Conservation (phyloP, 1,140 invertebrate species). For the Bombus sibiricus region DNA sequence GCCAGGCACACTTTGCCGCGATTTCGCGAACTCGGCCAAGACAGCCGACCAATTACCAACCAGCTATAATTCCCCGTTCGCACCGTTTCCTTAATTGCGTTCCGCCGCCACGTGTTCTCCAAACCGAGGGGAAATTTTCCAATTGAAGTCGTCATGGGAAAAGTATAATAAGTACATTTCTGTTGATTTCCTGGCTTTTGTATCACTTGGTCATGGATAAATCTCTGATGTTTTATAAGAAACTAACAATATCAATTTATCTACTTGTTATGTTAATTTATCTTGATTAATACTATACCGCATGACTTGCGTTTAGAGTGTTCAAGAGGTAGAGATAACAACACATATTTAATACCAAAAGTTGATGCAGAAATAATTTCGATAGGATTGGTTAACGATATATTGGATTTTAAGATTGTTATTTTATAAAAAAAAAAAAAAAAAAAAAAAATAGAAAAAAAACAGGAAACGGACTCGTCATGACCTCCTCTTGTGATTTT, state of each 20-base stretch:
- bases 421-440: neutral
- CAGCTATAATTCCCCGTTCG: neutral
- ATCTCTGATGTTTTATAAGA: neutral
- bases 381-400: neutral
- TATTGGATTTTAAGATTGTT: neutral
- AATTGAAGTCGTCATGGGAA: neutral
- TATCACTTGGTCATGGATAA: no score
- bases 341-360: neutral
- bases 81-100: conserved; percentile 2
- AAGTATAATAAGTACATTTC: neutral
- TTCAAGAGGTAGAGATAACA: neutral
- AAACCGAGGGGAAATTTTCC: neutral
- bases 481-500: neutral
- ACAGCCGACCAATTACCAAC: neutral
- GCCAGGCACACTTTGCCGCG: neutral
- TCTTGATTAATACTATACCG: neutral
- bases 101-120: neutral
- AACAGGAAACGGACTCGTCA: neutral
- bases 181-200: neutral
- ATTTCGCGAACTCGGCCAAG: neutral
- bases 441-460: no score
- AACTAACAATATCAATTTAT: neutral
- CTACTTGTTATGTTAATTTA: no score
- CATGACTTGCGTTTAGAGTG: neutral
- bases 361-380: neutral